phyloP scores from a whole-genome alignment of 2,888 invertebrate species.

The Arctia plantaginis region DNA sequence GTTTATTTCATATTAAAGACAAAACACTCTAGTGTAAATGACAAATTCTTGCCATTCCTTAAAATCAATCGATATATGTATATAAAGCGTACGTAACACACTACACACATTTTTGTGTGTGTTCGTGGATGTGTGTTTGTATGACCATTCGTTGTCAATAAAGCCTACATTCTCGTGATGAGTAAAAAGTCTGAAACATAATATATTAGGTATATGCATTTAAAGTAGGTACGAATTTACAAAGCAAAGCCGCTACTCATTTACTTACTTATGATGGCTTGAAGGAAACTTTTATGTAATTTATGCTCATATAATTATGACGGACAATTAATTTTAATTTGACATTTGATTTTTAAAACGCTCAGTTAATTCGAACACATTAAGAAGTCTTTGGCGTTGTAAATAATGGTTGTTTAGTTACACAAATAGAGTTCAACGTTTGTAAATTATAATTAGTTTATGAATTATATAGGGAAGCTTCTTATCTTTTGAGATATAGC shows the following conservation, averaged over 20 bases:
- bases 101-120: too few species aligned
- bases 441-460: background rate
- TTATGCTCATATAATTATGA: conserved; percentile 40
- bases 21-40: too few species aligned
- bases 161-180: background rate
- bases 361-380: background rate
- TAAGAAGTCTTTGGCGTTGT: background rate
- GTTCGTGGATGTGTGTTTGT: too few species aligned
- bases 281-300: conserved; percentile 31
- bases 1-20: too few species aligned
- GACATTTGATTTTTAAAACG: conserved; percentile 28
- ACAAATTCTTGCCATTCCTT: too few species aligned
- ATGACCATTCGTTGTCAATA: background rate
- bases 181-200: background rate
- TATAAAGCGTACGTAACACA: too few species aligned
- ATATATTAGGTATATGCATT: background rate
- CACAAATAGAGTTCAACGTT: background rate
- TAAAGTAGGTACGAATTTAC: conserved; percentile 31
- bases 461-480: background rate
- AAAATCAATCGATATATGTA: too few species aligned
- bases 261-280: conserved; percentile 34
- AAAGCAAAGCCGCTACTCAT: conserved; percentile 32
- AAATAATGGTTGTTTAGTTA: background rate
- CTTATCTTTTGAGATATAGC: background rate
- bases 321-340: conserved; percentile 36